Conservation (phyloP, 2,113 vertebrate genomes). For the Gnathochromis pfefferi region DNA sequence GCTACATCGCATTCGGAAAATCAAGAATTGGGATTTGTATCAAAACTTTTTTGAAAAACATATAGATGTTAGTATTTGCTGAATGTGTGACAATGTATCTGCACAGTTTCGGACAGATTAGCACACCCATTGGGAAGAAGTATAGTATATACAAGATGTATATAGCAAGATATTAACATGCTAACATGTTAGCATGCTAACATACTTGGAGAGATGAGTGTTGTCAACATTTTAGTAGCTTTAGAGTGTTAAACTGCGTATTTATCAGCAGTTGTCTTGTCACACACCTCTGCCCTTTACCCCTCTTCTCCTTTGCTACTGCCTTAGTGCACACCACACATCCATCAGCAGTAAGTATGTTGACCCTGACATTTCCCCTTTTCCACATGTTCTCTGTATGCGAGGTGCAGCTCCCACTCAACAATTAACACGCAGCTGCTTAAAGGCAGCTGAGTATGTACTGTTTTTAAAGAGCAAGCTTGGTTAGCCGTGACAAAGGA, state of each 20-base stretch:
- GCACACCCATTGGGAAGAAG: background rate
- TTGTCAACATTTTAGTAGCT: background rate
- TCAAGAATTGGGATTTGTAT: background rate
- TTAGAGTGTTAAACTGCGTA: background rate
- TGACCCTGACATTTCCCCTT: background rate
- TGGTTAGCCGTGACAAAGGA: slow-evolving; percentile 4
- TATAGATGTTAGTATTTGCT: background rate
- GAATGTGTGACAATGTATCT: background rate
- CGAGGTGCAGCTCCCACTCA: background rate
- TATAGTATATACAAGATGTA: background rate
- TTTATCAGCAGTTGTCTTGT: background rate
- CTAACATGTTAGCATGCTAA: background rate
- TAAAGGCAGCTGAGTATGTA: background rate
- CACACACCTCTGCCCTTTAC: background rate
- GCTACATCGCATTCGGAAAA: rapidly evolving
- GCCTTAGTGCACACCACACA: background rate
- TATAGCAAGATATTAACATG: background rate
- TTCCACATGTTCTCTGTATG: background rate
- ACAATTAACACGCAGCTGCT: background rate
- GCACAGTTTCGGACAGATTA: rapidly evolving
- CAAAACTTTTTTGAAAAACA: background rate
- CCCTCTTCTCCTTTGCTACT: background rate
- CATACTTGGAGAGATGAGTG: too few species aligned
- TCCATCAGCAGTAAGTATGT: background rate
- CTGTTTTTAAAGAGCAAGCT: background rate